A percentile compares a stretch with the other conserved stretches of the same genome.
Evolutionary conservation across 2,888 invertebrate genomes (phyloP).

Genomic region (Protonemura montana): DNA sequence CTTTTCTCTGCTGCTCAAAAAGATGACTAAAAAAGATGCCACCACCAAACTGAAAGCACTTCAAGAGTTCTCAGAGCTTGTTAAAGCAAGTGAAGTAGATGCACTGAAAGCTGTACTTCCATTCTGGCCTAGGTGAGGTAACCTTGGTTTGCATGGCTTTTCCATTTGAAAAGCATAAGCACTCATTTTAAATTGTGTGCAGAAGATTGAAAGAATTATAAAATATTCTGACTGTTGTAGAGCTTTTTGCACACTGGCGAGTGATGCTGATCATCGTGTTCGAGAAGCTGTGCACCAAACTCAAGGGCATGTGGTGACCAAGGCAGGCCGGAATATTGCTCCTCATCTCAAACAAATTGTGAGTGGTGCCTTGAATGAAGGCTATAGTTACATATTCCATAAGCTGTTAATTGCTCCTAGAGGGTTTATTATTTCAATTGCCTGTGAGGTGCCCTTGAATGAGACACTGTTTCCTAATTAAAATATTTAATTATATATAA

Average conservation of each 20-base stretch:
- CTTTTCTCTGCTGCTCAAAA: slow-evolving; percentile 81
- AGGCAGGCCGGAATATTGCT: slow-evolving; percentile 78
- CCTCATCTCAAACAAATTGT: slow-evolving; percentile 77
- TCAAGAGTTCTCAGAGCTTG: slow-evolving; percentile 79
- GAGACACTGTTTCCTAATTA: too few relatives aligned
- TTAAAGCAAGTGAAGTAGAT: slow-evolving; percentile 70
- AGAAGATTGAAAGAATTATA: too few relatives aligned
- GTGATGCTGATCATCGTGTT: slow-evolving; percentile 84
- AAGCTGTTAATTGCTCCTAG: too few relatives aligned
- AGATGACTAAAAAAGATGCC: slow-evolving; percentile 89
- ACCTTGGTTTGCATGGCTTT: neutral
- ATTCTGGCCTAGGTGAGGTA: slow-evolving; percentile 72
- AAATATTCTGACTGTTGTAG: neutral
- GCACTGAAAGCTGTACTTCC: slow-evolving; percentile 74
- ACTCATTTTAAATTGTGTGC: too few relatives aligned
- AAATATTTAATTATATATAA: too few relatives aligned
- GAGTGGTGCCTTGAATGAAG: slow-evolving; percentile 50
- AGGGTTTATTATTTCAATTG: too few relatives aligned
- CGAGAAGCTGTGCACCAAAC: slow-evolving; percentile 79
- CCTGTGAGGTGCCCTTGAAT: too few relatives aligned
- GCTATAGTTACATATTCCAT: too few relatives aligned
- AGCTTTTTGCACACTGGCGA: slow-evolving; percentile 66
- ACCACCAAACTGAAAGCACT: slow-evolving; percentile 89
- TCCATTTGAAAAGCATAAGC: too few relatives aligned
- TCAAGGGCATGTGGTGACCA: slow-evolving; percentile 71